Conservation (phyloP, 2,888 invertebrate genomes). For the Camptogramma bilineatum region DNA sequence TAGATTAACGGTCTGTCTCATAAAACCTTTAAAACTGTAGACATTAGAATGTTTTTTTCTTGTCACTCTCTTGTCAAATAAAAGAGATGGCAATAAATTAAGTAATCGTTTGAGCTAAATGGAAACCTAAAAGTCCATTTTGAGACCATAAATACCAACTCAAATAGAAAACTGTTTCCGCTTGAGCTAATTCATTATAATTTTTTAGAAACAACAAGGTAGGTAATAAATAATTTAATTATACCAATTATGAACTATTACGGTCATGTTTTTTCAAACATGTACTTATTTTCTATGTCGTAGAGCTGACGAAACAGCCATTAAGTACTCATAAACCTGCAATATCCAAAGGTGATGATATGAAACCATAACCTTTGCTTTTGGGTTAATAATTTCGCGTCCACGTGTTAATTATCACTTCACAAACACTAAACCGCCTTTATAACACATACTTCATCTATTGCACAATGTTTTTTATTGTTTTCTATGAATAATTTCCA, state of each 20-base stretch:
- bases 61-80: no score
- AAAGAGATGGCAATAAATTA: no score
- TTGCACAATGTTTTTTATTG: conserved; percentile 38
- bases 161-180: background rate
- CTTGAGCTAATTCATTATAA: background rate
- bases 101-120: no score
- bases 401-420: conserved; percentile 52
- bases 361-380: conserved; percentile 45
- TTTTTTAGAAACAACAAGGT: background rate
- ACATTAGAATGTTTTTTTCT: no score
- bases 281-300: background rate
- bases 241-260: background rate
- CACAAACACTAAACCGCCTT: conserved; percentile 41
- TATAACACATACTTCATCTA: conserved; percentile 31
- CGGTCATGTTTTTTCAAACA: background rate
- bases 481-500: conserved; percentile 20
- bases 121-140: no score
- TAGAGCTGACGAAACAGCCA: conserved; percentile 20
- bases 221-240: background rate
- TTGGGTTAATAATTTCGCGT: conserved; percentile 55
- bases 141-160: no score
- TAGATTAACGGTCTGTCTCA: no score
- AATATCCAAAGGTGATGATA: conserved; percentile 38
- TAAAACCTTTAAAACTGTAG: no score
- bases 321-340: conserved; percentile 32